phyloP scores from a whole-genome alignment of 2,797 vertebrate species.

The Novumbra hubbsi region DNA sequence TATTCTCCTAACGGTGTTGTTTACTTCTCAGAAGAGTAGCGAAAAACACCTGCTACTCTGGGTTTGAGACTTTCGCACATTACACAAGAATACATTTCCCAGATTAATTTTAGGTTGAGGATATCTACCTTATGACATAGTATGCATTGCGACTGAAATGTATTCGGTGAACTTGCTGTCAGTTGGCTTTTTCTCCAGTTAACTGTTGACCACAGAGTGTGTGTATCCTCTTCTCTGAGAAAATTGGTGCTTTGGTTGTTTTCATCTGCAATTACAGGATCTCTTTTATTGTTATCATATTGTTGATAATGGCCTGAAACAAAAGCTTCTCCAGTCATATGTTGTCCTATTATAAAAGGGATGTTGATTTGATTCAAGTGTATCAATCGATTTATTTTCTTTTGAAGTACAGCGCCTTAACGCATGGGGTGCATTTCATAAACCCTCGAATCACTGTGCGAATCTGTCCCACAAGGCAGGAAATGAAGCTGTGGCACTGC shows the following conservation, averaged over 20 bases:
- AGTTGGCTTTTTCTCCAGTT: constrained; percentile 10
- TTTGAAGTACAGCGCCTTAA: constrained; percentile 15
- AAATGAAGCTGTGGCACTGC: constrained; percentile 40
- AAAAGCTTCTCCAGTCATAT: constrained; percentile 37
- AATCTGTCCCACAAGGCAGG: constrained; percentile 42
- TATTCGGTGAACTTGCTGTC: not conserved
- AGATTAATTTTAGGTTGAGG: not conserved
- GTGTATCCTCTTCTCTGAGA: not conserved
- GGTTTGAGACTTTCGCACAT: no score
- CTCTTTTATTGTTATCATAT: constrained; percentile 39
- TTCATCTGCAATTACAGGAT: constrained; percentile 19
- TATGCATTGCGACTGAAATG: not conserved
- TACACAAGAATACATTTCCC: no score
- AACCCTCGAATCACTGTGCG: constrained; percentile 52
- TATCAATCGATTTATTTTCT: constrained; percentile 43
- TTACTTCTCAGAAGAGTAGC: no score
- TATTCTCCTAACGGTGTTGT: no score
- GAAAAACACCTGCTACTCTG: no score
- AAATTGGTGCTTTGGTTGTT: not conserved
- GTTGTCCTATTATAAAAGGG: constrained; percentile 44
- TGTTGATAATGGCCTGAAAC: constrained; percentile 36
- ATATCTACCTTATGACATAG: not conserved
- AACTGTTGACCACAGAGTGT: not conserved
- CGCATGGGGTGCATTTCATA: constrained; percentile 45
- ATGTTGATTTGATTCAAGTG: constrained; percentile 31